Evolutionary conservation across 2,888 invertebrate species (phyloP), one percentile per base, ranked within the genome.

Genomic region (Conops quadrifasciatus): DNA sequence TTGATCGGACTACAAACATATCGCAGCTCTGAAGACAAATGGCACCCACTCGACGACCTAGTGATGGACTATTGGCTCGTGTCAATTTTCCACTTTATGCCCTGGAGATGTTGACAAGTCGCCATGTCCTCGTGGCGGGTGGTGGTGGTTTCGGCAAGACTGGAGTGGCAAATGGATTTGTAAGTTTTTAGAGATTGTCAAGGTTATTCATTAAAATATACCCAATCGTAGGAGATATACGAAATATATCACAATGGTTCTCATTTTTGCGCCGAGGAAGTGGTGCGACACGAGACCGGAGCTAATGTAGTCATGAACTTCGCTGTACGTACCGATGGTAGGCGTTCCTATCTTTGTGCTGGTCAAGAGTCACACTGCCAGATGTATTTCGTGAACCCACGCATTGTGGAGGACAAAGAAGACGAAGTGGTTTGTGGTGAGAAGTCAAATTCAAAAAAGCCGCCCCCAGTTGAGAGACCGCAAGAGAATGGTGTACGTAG

Each of bases 121-220:
- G 96, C 77, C 97, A 97, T 88, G 93, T 98, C 79, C 88, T 99
- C 74, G 96, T 99, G 63, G 98, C 95, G 75, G 99, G 98, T 69
- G 98, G 98, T 69, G 99, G 98, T 73, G 98, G 99, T 71, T 93
- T 95, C 49, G 93, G 97, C 19, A 97, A 97, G 86, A 98, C 98
- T 60, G 99, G 99, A 69, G 95, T 99, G 70, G 93, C 94, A 49
- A 99, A 99, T 89, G 96, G 96, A 85, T 95, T 99, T 88, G 97
- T 96, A 88, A 92, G 94, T 91, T 47, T 60, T 15, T 26, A 7
- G 5, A 28, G 60, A 24, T 36, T 13, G 24, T n/a, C 4, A 28
- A n/a, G 30, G n/a, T 60, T 5, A 28, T 7, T 28, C 5, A 9
- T 53, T 53, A 3, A 53, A 53, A 24, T 43, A 7, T 9, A 24